These are phyloP conservation scores for Carcinoscorpius rotundicauda DNA, from an alignment of 1,140 invertebrate species.

Conservation along the genomic window DNA sequence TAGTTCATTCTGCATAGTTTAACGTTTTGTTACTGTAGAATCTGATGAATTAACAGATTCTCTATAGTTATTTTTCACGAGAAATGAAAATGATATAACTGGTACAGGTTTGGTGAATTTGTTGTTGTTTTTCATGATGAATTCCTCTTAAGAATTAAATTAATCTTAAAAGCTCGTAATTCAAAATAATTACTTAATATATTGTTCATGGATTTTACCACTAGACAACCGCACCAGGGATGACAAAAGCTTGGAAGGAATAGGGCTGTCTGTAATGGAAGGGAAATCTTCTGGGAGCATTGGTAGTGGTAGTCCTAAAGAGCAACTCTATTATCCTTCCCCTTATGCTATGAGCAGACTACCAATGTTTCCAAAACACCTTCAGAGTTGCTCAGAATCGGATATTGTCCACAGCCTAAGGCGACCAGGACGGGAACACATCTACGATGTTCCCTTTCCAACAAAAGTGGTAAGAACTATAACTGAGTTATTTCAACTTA, in stretches of 20 bases:
- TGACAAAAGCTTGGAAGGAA: slow-evolving; percentile 19
- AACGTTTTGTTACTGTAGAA: too few relatives aligned
- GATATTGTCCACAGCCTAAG: slow-evolving; percentile 16
- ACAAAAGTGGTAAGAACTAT: slow-evolving; percentile 20
- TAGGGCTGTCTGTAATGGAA: slow-evolving; percentile 20
- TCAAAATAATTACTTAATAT: slow-evolving; percentile 1
- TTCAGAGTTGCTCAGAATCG: slow-evolving; percentile 9
- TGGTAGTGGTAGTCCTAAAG: slow-evolving; percentile 17
- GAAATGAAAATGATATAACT: too few relatives aligned
- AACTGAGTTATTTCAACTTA: not conserved
- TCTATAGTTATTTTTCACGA: too few relatives aligned
- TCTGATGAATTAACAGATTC: too few relatives aligned
- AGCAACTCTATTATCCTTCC: slow-evolving; percentile 23
- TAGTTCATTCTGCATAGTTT: too few relatives aligned
- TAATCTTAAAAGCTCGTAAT: not conserved
- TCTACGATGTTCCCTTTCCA: slow-evolving; percentile 24
- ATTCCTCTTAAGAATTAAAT: not conserved
- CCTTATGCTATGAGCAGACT: slow-evolving; percentile 23
- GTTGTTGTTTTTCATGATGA: not conserved
- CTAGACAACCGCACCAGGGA: slow-evolving; percentile 1
- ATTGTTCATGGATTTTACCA: not conserved
- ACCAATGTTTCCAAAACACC: slow-evolving; percentile 17
- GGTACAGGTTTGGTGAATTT: not conserved
- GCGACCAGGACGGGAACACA: slow-evolving; percentile 20
- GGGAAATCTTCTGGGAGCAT: slow-evolving; percentile 14